A percentile compares a stretch with the other conserved stretches of the same genome.
Evolutionary conservation across 2,113 vertebrate species (phyloP).

Genomic region (Corythaeola cristata): DNA sequence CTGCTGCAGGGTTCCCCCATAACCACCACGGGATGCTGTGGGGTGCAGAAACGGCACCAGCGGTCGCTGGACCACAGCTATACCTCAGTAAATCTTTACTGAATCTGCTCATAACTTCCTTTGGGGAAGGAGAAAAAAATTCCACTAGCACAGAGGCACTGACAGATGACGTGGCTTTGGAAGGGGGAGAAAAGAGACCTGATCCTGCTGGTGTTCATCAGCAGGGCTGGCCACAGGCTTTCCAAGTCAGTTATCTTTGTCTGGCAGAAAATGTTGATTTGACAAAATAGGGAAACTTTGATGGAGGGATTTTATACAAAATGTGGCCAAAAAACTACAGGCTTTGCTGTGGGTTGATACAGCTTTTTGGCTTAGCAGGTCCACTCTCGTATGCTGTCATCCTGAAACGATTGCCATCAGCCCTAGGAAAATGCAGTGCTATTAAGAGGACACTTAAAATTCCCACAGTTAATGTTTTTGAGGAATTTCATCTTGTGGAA

Average conservation of each 20-base stretch:
- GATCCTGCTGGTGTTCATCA: neutral
- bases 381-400: neutral
- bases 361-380: neutral
- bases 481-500: neutral
- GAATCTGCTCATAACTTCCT: neutral
- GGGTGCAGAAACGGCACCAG: neutral
- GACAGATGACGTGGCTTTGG: neutral
- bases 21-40: neutral
- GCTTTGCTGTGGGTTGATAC: neutral
- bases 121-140: neutral
- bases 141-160: neutral
- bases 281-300: neutral
- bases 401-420: neutral
- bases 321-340: neutral
- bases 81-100: neutral
- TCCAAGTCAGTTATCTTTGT: neutral
- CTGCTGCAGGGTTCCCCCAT: neutral
- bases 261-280: neutral
- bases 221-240: neutral
- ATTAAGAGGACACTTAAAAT: neutral
- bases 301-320: neutral
- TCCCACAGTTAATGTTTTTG: neutral
- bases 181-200: neutral
- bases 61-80: fast-evolving
- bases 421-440: neutral